phyloP scores from a whole-genome alignment of 2,113 vertebrate species.

The Uria lomvia region DNA sequence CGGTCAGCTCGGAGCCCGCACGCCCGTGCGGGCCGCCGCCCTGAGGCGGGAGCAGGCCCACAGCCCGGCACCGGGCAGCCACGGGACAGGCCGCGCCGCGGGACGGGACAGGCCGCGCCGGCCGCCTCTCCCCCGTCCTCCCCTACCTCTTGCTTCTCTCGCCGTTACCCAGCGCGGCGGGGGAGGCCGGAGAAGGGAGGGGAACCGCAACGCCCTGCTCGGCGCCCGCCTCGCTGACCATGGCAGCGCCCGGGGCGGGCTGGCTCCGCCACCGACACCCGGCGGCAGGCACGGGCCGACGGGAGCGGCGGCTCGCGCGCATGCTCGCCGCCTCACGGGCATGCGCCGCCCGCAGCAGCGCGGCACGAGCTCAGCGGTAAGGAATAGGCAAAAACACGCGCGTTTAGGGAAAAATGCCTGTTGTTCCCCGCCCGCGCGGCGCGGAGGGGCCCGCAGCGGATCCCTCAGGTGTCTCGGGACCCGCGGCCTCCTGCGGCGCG shows the following conservation, averaged over 20 bases:
- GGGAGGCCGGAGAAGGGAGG: background rate
- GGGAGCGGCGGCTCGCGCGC: background rate
- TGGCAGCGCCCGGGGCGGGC: background rate
- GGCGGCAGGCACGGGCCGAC: background rate
- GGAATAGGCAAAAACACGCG: rapidly evolving
- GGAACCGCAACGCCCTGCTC: background rate
- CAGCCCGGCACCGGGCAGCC: background rate
- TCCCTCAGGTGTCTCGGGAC: rapidly evolving
- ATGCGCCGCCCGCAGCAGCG: background rate
- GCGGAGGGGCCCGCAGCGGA: too few species aligned
- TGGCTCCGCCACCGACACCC: background rate
- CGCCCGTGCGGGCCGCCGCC: background rate
- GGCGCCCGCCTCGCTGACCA: background rate
- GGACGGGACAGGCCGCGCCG: background rate
- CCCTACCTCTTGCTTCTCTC: background rate
- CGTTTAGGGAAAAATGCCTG: background rate
- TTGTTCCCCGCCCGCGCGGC: background rate
- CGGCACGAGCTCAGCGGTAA: background rate
- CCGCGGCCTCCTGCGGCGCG: background rate
- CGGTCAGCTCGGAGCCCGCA: background rate
- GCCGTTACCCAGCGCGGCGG: background rate
- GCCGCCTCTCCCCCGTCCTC: background rate
- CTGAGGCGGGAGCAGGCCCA: background rate
- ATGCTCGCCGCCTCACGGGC: background rate
- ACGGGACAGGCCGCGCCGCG: background rate